A percentile compares a stretch with the other conserved stretches of the same genome.
Conservation (phyloP, 2,888 invertebrate genomes). For the Eupsilia transversa region DNA sequence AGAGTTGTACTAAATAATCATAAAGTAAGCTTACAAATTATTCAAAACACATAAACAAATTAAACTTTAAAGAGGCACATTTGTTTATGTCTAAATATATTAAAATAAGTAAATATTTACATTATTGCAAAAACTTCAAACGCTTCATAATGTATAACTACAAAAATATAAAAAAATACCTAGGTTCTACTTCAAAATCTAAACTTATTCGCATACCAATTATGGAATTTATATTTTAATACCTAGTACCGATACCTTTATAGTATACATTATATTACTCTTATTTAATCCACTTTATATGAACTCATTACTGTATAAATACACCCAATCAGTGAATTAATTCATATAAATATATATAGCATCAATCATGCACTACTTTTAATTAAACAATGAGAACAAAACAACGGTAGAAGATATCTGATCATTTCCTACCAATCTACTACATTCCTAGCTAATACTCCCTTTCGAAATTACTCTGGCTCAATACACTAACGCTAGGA, state of each 20-base stretch:
- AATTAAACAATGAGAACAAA: slow-evolving; percentile 51
- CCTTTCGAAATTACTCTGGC: slow-evolving; percentile 87
- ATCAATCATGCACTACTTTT: slow-evolving; percentile 28
- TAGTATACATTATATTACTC: slow-evolving; percentile 17
- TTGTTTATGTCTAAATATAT: slow-evolving; percentile 45
- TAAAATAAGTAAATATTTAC: slow-evolving; percentile 67
- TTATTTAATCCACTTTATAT: slow-evolving; percentile 46
- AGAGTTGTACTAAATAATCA: slow-evolving; percentile 41
- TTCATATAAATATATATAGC: slow-evolving; percentile 54
- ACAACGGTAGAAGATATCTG: slow-evolving; percentile 26
- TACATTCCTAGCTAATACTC: slow-evolving; percentile 79
- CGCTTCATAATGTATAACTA: slow-evolving; percentile 57
- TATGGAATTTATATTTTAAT: slow-evolving; percentile 29
- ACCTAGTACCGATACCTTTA: slow-evolving; percentile 1
- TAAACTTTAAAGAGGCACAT: slow-evolving; percentile 41
- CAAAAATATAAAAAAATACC: slow-evolving; percentile 68
- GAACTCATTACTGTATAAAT: slow-evolving; percentile 41
- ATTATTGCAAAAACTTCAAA: slow-evolving; percentile 62
- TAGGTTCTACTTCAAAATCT: slow-evolving; percentile 33
- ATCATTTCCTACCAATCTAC: slow-evolving; percentile 7
- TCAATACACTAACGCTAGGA: slow-evolving; percentile 72
- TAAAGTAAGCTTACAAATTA: slow-evolving; percentile 56
- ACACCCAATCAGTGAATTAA: slow-evolving; percentile 40
- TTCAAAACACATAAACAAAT: slow-evolving; percentile 43
- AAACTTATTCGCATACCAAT: slow-evolving; percentile 29